Evolutionary conservation across 1,140 invertebrate species (phyloP), one percentile per base, ranked within the genome.

Genomic region (Drosophila rufa): DNA sequence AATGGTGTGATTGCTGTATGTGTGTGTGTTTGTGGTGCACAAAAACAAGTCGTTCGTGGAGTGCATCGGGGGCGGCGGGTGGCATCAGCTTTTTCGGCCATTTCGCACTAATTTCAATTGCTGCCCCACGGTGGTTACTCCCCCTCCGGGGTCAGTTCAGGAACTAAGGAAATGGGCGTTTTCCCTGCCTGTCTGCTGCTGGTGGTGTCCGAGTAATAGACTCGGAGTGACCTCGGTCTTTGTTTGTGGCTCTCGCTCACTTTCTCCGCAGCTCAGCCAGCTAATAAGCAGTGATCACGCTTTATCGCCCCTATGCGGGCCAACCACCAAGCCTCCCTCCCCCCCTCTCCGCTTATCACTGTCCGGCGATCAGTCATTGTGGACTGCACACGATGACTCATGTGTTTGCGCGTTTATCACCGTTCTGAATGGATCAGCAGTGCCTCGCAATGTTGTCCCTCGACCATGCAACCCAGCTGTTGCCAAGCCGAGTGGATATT

Each of bases 11-110:
- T 71, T 61, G 64, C 43, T 58, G 43, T 38, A 2, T 33, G 67
- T 76, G 64, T 55, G 51, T 55, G 19, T 55, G 36, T 14, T 53
- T 55, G 61, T 71, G 58, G 67, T 82, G 76, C 60, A 79, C 80
- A 90, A 90, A 90, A 90, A 90, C 85, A 90, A 90, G 85, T 90
- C 50, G 70, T 74, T 84, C 60, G 48, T 79, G n/a, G 69, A 56
- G 42, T 25, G 15, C 33, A 51, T 17, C 19, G 46, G 19, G 50
- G 67, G 30, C 36, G 50, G 55, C 48, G 58, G 51, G 46, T 43
- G 43, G 8, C n/a, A 60, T 65, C 51, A 70, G 60, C 15, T 38
- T 64, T 60, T 53, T 66, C 65, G 48, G 53, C 67, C 27, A 64
- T 33, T 59, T 75, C 56, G 53, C 36, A 51, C 57, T 66, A 55